Percentiles rank a stretch among this genome's conserved stretches.
phyloP scores from a whole-genome alignment of 2,113 vertebrate species.

The Passer montanus region DNA sequence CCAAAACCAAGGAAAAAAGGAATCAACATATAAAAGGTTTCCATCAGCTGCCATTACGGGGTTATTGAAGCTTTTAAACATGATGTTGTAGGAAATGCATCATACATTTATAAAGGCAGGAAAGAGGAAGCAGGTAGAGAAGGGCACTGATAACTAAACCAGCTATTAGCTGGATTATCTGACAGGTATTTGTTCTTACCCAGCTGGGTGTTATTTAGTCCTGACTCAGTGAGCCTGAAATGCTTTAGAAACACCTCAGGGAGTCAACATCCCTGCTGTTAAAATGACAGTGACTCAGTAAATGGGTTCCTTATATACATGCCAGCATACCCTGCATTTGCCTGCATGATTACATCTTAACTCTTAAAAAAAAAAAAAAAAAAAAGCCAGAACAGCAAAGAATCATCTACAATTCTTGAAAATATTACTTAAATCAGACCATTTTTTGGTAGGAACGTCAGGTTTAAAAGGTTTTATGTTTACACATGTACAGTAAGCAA shows the following conservation, averaged over 20 bases:
- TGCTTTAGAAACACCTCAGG: conserved; percentile 31
- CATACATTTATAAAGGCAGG: neutral
- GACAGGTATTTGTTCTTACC: conserved; percentile 63
- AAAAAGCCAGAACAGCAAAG: neutral
- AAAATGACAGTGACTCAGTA: conserved; percentile 54
- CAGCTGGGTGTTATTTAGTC: conserved; percentile 57
- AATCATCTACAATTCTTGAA: neutral
- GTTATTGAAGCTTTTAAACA: conserved; percentile 17
- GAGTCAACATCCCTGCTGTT: conserved; percentile 30
- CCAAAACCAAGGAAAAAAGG: neutral
- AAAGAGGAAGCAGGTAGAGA: neutral
- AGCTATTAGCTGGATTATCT: conserved; percentile 48
- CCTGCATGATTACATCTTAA: neutral
- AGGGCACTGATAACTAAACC: conserved; percentile 50
- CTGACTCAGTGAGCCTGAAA: conserved; percentile 55
- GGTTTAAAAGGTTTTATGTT: neutral
- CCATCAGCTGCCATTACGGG: neutral
- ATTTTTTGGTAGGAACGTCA: neutral
- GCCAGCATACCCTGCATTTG: neutral
- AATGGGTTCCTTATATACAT: conserved; percentile 7
- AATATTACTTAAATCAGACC: neutral
- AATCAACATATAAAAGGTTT: conserved; percentile 13
- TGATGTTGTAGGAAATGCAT: neutral
- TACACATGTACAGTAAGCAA: neutral
- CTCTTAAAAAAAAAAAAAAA: neutral